Percentiles rank a stretch among this genome's conserved stretches.
Conservation (phyloP, 2,888 invertebrate species). For the Euclidia mi region DNA sequence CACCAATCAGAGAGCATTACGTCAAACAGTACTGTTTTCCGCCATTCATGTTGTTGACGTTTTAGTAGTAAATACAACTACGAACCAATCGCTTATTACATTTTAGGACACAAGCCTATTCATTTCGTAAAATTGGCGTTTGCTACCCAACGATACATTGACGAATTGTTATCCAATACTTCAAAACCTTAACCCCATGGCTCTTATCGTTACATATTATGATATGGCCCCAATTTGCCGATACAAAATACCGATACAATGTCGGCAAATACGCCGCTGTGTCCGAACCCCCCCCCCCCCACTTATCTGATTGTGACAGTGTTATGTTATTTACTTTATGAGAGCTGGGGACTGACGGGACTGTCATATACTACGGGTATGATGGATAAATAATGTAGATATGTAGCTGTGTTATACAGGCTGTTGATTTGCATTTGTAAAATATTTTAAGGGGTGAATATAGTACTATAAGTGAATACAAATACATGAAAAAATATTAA, state of each 20-base stretch:
- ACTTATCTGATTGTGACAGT: constrained; percentile 79
- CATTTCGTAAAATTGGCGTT: too few species aligned
- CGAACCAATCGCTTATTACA: too few species aligned
- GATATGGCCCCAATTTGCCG: constrained; percentile 42
- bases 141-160: neutral
- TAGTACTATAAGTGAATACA: too few species aligned
- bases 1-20: too few species aligned
- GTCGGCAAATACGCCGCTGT: constrained; percentile 35
- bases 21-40: too few species aligned
- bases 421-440: too few species aligned
- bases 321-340: constrained; percentile 78
- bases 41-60: too few species aligned
- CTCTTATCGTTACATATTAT: constrained; percentile 19
- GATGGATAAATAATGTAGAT: neutral
- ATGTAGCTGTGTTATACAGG: too few species aligned
- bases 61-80: too few species aligned
- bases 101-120: too few species aligned
- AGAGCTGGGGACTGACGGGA: constrained; percentile 44
- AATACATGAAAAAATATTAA: too few species aligned
- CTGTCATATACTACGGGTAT: constrained; percentile 1
- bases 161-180: neutral
- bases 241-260: constrained; percentile 30
- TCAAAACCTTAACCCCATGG: neutral
- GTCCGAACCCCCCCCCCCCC: constrained; percentile 45
- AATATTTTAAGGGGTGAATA: too few species aligned